phyloP scores from a whole-genome alignment of 1,140 invertebrate species.

The Myzus persicae region DNA sequence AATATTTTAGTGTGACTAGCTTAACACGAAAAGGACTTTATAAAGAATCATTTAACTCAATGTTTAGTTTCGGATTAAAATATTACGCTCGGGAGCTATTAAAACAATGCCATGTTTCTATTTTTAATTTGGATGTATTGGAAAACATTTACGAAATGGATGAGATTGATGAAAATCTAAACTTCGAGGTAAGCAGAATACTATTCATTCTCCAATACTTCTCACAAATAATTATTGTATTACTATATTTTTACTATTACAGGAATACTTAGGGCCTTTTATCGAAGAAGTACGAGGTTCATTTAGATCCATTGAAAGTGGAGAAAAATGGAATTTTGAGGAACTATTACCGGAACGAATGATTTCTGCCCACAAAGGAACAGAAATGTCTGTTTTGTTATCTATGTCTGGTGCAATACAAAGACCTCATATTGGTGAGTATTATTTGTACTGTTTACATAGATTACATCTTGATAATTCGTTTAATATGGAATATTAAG shows the following conservation, averaged over 20 bases:
- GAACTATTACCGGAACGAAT: slow-evolving; percentile 5
- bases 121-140: slow-evolving; percentile 54
- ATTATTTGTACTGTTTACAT: background rate
- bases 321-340: slow-evolving; percentile 43
- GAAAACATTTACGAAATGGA: slow-evolving; percentile 50
- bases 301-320: background rate
- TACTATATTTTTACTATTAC: background rate
- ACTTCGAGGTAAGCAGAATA: background rate
- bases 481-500: slow-evolving; percentile 26
- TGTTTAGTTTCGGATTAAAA: slow-evolving; percentile 39
- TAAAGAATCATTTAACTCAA: slow-evolving; percentile 42
- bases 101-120: slow-evolving; percentile 51
- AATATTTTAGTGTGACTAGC: slow-evolving; percentile 31
- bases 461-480: background rate
- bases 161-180: background rate
- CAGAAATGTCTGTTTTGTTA: slow-evolving; percentile 53
- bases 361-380: slow-evolving; percentile 37
- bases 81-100: slow-evolving; percentile 26
- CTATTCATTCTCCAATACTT: background rate
- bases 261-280: slow-evolving; percentile 28
- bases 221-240: background rate
- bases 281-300: background rate
- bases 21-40: slow-evolving; percentile 38
- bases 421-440: slow-evolving; percentile 52
- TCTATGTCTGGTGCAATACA: slow-evolving; percentile 54